Percentiles rank a stretch among this genome's conserved stretches.
Evolutionary conservation across 2,797 vertebrate genomes (phyloP).

Genomic region (Parauchenoglanis ngamensis): DNA sequence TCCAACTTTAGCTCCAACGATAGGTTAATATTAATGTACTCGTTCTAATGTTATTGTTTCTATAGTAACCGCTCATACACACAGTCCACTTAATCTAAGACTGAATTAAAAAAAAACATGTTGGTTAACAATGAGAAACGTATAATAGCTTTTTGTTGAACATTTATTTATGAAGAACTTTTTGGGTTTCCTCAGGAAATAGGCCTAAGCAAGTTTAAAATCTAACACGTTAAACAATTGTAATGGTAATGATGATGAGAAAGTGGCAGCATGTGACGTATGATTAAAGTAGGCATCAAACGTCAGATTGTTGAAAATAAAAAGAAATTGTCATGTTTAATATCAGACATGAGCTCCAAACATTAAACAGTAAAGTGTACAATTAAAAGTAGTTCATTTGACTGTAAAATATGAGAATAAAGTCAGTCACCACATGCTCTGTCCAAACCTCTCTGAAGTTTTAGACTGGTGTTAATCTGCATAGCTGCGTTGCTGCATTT

Average conservation of each 20-base stretch:
- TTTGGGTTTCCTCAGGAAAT: not conserved
- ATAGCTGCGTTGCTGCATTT: not conserved
- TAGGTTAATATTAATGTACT: not conserved
- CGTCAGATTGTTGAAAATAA: too few relatives aligned
- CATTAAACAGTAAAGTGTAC: not conserved
- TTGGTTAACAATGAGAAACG: not conserved
- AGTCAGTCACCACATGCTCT: not conserved
- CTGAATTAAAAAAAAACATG: not conserved
- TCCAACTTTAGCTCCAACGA: not conserved
- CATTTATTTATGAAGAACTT: not conserved
- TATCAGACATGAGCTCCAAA: not conserved
- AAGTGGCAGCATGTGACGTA: not conserved
- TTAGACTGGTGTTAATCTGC: not conserved
- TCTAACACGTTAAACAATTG: not conserved
- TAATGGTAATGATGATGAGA: too few relatives aligned
- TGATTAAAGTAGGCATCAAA: not conserved
- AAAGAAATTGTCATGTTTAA: too few relatives aligned
- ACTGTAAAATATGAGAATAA: not conserved
- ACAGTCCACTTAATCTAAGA: not conserved
- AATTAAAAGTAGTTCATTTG: not conserved
- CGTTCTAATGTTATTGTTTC: not conserved
- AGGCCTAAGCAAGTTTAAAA: not conserved
- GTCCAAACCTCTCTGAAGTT: not conserved
- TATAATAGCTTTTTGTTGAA: not conserved
- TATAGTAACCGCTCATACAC: not conserved